Conservation (phyloP, 2,113 vertebrate genomes). For the Rallus limicola region DNA sequence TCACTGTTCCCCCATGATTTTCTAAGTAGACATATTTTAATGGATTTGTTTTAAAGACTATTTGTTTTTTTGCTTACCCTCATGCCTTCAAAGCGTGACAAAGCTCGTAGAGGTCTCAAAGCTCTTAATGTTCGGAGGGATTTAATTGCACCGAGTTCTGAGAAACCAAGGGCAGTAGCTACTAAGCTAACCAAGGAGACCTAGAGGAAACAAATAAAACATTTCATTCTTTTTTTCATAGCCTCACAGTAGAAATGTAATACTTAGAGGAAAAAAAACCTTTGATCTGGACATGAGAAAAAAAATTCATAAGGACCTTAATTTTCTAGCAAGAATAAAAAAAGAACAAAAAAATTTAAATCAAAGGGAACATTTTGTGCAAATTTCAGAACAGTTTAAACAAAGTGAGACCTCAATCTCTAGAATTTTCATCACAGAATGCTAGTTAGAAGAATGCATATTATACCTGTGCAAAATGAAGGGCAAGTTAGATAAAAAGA, state of each 20-base stretch:
- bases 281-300: neutral
- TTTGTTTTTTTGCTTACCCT: slow-evolving; percentile 83
- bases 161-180: slow-evolving; percentile 82
- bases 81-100: slow-evolving; percentile 99
- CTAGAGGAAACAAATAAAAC: slow-evolving; percentile 71
- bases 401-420: neutral
- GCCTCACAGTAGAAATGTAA: neutral
- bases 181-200: slow-evolving; percentile 92
- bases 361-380: neutral
- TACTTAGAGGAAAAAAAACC: neutral
- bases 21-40: neutral
- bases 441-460: neutral
- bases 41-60: neutral
- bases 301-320: neutral
- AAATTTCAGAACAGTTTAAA: neutral
- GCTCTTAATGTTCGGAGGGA: slow-evolving; percentile 93
- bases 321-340: neutral
- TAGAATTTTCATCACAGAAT: neutral
- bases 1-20: neutral
- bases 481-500: neutral
- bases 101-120: slow-evolving; percentile 92
- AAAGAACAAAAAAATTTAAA: neutral
- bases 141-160: slow-evolving; percentile 88
- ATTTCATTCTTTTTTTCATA: neutral
- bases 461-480: neutral